These are phyloP conservation scores for Callosobruchus maculatus DNA, from an alignment of 2,888 invertebrate species.

Conservation along the genomic window DNA sequence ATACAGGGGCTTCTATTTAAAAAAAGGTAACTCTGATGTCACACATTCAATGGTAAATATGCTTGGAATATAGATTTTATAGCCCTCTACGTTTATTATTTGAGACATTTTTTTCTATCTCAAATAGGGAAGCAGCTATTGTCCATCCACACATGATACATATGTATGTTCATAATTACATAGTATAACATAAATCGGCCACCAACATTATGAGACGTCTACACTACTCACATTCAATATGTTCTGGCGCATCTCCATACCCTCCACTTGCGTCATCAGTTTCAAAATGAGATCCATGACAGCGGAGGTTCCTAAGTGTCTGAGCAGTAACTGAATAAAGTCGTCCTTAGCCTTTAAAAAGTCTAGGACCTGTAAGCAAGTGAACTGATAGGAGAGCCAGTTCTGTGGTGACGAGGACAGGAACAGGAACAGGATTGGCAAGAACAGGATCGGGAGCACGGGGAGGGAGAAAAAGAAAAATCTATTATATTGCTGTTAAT, in stretches of 20 bases:
- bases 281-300: conserved; percentile 89
- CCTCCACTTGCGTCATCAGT: conserved; percentile 79
- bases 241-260: conserved; percentile 66
- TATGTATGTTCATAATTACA: background rate
- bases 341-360: conserved; percentile 84
- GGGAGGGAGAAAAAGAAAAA: conserved; percentile 13
- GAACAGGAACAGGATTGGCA: conserved; percentile 2
- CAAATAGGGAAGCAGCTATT: too few relatives aligned
- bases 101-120: too few relatives aligned
- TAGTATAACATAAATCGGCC: background rate
- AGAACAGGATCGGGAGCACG: conserved; percentile 4
- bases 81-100: too few relatives aligned
- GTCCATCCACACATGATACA: too few relatives aligned
- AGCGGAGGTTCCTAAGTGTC: conserved; percentile 90
- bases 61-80: too few relatives aligned
- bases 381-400: conserved; percentile 90
- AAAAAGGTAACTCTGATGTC: too few relatives aligned
- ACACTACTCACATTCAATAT: conserved; percentile 61
- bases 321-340: conserved; percentile 82
- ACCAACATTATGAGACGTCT: too few relatives aligned
- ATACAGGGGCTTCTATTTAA: too few relatives aligned
- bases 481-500: conserved; percentile 12
- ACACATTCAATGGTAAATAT: too few relatives aligned
- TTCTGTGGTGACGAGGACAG: conserved; percentile 56
- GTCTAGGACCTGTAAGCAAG: conserved; percentile 87